Conservation (phyloP, 2,888 invertebrate genomes). For the Eupelmus urozonus region DNA sequence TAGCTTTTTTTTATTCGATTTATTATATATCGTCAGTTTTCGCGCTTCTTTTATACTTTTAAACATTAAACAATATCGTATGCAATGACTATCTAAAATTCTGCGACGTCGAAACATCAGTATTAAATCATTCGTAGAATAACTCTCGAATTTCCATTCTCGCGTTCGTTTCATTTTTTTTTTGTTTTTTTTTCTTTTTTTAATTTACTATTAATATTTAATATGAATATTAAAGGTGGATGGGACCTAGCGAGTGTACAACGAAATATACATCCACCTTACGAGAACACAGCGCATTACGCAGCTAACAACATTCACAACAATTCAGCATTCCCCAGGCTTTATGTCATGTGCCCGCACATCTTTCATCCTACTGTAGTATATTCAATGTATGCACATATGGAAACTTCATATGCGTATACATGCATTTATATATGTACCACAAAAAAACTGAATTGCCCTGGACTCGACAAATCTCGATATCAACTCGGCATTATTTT, state of each 20-base stretch:
- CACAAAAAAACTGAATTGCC: slow-evolving; percentile 52
- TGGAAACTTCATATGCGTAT: slow-evolving; percentile 56
- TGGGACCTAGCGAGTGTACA: slow-evolving; percentile 55
- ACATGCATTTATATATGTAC: slow-evolving; percentile 57
- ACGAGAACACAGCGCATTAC: slow-evolving; percentile 62
- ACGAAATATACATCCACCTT: slow-evolving; percentile 56
- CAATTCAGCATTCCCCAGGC: slow-evolving; percentile 67
- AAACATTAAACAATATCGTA: slow-evolving; percentile 53
- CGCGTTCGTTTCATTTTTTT: slow-evolving; percentile 9
- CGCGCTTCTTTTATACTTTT: slow-evolving; percentile 38
- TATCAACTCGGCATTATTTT: slow-evolving; percentile 47
- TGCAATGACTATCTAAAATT: slow-evolving; percentile 58
- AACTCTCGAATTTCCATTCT: slow-evolving; percentile 35
- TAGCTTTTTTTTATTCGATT: slow-evolving; percentile 56
- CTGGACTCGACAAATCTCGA: slow-evolving; percentile 57
- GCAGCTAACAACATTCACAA: slow-evolving; percentile 70
- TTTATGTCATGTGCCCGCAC: slow-evolving; percentile 64
- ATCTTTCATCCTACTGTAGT: slow-evolving; percentile 57
- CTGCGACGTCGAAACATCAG: slow-evolving; percentile 32
- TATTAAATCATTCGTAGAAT: slow-evolving; percentile 44
- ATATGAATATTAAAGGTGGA: slow-evolving; percentile 53
- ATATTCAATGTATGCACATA: slow-evolving; percentile 51
- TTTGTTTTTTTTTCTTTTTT: slow-evolving; percentile 43
- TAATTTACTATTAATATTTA: slow-evolving; percentile 49
- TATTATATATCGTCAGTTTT: slow-evolving; percentile 43